These are phyloP conservation scores for Sitodiplosis mosellana DNA, from an alignment of 1,140 invertebrate genomes.

Conservation along the genomic window DNA sequence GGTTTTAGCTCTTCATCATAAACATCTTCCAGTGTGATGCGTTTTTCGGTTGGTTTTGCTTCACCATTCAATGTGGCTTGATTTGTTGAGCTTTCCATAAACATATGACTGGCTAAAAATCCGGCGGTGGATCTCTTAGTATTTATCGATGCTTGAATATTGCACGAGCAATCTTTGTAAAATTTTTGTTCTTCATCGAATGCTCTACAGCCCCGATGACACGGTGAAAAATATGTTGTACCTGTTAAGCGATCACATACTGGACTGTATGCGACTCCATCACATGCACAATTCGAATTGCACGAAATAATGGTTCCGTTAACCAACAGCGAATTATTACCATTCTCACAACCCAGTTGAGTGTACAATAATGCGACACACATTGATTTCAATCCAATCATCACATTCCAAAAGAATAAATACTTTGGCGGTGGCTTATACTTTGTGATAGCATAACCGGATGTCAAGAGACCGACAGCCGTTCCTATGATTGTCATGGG, in stretches of 20 bases:
- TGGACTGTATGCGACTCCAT: slow-evolving; percentile 32
- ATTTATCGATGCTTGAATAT: background rate
- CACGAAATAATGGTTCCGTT: slow-evolving; percentile 29
- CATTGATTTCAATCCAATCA: slow-evolving; percentile 41
- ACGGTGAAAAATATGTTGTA: slow-evolving; percentile 39
- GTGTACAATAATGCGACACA: slow-evolving; percentile 30
- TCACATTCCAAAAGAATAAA: slow-evolving; percentile 42
- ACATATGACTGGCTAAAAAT: too few species aligned
- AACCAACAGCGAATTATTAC: slow-evolving; percentile 10
- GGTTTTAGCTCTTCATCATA: too few species aligned
- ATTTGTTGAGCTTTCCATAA: too few species aligned
- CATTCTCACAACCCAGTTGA: slow-evolving; percentile 38
- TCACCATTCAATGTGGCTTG: too few species aligned
- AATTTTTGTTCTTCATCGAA: background rate
- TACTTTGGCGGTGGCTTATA: slow-evolving; percentile 37
- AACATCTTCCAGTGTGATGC: too few species aligned
- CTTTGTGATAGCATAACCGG: slow-evolving; percentile 39
- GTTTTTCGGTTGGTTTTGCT: too few species aligned
- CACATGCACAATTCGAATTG: slow-evolving; percentile 35
- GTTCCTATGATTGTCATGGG: slow-evolving; percentile 34
- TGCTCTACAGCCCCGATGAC: slow-evolving; percentile 36
- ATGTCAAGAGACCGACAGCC: slow-evolving; percentile 39
- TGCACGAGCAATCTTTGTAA: background rate
- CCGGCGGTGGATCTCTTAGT: background rate
- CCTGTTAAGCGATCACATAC: slow-evolving; percentile 33